A percentile compares a stretch with the other conserved stretches of the same genome.
Conservation (phyloP, 1,140 invertebrate species). For the Thereuonema tuberculata region DNA sequence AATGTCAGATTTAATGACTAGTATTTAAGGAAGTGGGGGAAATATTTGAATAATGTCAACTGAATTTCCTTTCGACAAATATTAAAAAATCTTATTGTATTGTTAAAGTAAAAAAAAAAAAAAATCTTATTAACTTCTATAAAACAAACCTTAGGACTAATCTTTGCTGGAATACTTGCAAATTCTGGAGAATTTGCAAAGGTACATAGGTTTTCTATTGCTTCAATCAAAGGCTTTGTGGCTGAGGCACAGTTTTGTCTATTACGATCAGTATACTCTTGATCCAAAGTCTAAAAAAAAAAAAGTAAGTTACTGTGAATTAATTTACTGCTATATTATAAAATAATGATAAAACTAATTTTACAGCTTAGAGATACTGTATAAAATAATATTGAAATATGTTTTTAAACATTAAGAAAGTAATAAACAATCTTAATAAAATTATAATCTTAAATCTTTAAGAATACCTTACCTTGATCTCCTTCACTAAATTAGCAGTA, state of each 20-base stretch:
- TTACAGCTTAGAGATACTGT: too few relatives aligned
- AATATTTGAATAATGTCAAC: not conserved
- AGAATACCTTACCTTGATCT: constrained; percentile 41
- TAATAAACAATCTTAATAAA: not conserved
- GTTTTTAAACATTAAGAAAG: not conserved
- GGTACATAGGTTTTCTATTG: constrained; percentile 80
- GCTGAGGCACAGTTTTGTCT: constrained; percentile 59
- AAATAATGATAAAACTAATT: too few relatives aligned
- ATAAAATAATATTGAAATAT: not conserved
- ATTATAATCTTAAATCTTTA: not conserved
- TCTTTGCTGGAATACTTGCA: constrained; percentile 75
- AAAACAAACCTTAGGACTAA: constrained; percentile 48
- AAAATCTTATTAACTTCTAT: not conserved
- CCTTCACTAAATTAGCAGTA: constrained; percentile 83
- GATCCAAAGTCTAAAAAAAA: constrained; percentile 51
- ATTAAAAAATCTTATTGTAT: not conserved
- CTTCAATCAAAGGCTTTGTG: constrained; percentile 71
- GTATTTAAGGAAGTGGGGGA: too few relatives aligned
- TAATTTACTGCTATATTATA: too few relatives aligned
- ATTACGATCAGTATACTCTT: constrained; percentile 61
- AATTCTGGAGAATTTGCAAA: constrained; percentile 92
- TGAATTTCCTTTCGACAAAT: not conserved
- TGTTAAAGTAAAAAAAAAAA: not conserved
- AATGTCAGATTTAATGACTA: too few relatives aligned
- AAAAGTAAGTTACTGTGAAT: too few relatives aligned